These are phyloP conservation scores for Drosophila tsacasi DNA, from an alignment of 1,140 invertebrate species.

Conservation along the genomic window DNA sequence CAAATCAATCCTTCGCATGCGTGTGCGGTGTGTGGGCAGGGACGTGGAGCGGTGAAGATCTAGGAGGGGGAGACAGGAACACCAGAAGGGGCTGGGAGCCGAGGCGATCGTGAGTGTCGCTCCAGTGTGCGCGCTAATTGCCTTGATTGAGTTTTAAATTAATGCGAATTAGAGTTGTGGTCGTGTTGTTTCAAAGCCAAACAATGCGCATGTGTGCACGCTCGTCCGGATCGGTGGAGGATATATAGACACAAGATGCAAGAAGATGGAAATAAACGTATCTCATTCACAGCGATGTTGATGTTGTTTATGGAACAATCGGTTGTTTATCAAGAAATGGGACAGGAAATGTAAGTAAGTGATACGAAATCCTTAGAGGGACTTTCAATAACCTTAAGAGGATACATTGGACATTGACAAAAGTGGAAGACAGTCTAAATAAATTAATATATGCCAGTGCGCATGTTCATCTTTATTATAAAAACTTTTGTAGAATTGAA, in stretches of 20 bases:
- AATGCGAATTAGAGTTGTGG: conserved; percentile 79
- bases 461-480: not conserved
- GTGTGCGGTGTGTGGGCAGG: conserved; percentile 24
- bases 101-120: conserved; percentile 54
- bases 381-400: not conserved
- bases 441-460: not conserved
- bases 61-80: conserved; percentile 8
- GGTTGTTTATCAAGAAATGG: conserved; percentile 5
- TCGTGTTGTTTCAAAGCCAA: conserved; percentile 53
- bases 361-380: not conserved
- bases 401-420: not conserved
- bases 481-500: no score
- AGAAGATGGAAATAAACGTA: conserved; percentile 10
- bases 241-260: conserved; percentile 17
- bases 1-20: conserved; percentile 19
- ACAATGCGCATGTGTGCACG: conserved; percentile 36
- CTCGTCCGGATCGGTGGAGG: conserved; percentile 1
- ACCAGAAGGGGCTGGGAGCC: conserved; percentile 15
- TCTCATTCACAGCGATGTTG: conserved; percentile 5
- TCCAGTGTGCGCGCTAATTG: conserved; percentile 74
- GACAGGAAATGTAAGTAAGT: not conserved
- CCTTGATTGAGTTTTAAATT: conserved; percentile 83
- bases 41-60: not conserved
- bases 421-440: no score
- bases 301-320: not conserved